Evolutionary conservation across 2,888 invertebrate genomes (phyloP).

Genomic region (Auanema freiburgensis): DNA sequence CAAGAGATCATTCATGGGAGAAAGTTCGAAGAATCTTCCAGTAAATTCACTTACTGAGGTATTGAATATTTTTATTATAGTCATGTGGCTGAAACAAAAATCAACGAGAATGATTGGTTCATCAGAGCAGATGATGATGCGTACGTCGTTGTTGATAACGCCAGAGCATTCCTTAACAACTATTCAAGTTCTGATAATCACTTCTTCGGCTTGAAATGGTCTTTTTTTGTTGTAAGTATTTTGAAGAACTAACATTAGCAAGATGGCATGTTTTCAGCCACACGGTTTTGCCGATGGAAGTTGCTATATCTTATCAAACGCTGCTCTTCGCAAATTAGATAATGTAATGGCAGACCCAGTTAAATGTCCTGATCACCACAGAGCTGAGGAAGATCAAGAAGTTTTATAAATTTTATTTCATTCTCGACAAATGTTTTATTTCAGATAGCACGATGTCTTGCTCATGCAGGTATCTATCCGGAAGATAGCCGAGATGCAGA

Average conservation of each 20-base stretch:
- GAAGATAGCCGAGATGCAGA: constrained; percentile 44
- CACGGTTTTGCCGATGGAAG: constrained; percentile 52
- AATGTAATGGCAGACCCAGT: constrained; percentile 44
- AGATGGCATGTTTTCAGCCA: constrained; percentile 20
- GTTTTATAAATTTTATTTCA: constrained; percentile 14
- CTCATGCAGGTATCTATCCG: constrained; percentile 46
- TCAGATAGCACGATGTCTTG: constrained; percentile 47
- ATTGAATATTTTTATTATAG: not conserved
- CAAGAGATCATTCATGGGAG: constrained; percentile 56
- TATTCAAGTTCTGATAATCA: constrained; percentile 36
- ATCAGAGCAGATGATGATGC: constrained; percentile 56
- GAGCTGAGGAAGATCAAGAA: constrained; percentile 59
- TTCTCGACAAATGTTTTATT: too few relatives aligned
- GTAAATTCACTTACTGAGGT: constrained; percentile 18
- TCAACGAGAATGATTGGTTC: constrained; percentile 44
- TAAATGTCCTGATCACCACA: constrained; percentile 50
- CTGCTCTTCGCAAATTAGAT: constrained; percentile 34
- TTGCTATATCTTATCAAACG: constrained; percentile 43
- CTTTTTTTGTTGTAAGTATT: constrained; percentile 45
- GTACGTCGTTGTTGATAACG: constrained; percentile 51
- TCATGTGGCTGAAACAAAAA: not conserved
- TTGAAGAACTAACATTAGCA: not conserved
- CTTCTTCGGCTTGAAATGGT: constrained; percentile 52
- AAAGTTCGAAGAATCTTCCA: constrained; percentile 50
- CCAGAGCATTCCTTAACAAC: constrained; percentile 37